Evolutionary conservation across 2,797 vertebrate genomes (phyloP), one percentile per base, ranked within the genome.

Genomic region (Clarias fuscus): DNA sequence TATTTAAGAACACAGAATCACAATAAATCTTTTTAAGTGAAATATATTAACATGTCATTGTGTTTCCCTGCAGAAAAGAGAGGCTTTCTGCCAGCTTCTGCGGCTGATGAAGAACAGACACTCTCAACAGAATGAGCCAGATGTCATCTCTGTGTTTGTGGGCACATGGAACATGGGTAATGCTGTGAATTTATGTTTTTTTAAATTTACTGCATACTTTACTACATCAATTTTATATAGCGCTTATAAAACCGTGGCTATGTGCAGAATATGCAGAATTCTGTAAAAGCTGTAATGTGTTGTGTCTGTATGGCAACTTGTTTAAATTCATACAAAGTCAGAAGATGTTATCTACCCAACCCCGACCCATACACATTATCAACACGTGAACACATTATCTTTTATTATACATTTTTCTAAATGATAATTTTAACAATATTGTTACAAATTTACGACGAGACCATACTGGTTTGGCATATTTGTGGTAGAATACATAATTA

Each of bases 131-230:
- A 92, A 86, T 24, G 94, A 96, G 83, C 95, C 95, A 14, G 96
- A 96, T 5, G 13, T 94, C 88, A 88, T 96, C 88, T 97, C 96
- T 40, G 93, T 97, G 85, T 97, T 96, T 85, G 94, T 96, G 73
- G 96, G 96, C 87, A 96, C 95, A 64, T 97, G 96, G 96, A 97
- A 97, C 88, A 96, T 97, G 96, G 96, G 96, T 97, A 94, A 93
- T 13, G 30, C 61, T 81, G 33, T 78, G 7, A n/a, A 70, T 48
- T 59, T 59, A 37, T 6, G 22, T 30, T 20, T 61, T 64, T n/a
- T n/a, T n/a, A n/a, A 43, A 65, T 79, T 24, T 40, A 78, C 5
- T 33, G 76, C 40, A 65, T 81, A n/a, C 37, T 30, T 67, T 22
- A n/a, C n/a, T n/a, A n/a, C n/a, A 27, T 33, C 4, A n/a, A 30